These are phyloP conservation scores for Aegotheles bennettii DNA, from an alignment of 2,113 vertebrate species.

Conservation along the genomic window DNA sequence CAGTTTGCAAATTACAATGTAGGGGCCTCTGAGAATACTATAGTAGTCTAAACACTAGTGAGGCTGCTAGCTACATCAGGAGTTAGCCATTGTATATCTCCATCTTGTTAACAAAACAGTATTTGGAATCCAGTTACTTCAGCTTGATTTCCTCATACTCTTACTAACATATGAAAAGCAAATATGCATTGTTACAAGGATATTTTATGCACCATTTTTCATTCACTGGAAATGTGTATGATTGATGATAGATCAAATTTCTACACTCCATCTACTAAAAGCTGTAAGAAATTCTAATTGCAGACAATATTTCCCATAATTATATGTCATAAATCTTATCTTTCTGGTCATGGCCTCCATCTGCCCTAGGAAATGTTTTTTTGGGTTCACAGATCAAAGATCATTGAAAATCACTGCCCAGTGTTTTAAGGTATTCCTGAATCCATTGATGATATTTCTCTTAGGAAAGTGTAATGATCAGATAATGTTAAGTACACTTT, in stretches of 20 bases:
- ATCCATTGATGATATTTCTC: neutral
- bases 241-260: neutral
- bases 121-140: neutral
- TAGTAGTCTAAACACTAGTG: neutral
- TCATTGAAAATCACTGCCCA: neutral
- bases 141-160: neutral
- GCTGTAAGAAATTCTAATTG: neutral
- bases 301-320: neutral
- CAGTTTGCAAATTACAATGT: neutral
- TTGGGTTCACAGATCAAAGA: neutral
- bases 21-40: neutral
- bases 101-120: neutral
- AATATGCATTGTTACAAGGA: neutral
- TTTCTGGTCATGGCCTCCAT: neutral
- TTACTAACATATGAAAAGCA: neutral
- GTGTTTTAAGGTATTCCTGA: neutral
- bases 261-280: neutral
- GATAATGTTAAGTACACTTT: neutral
- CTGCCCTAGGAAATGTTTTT: neutral
- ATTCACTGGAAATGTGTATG: neutral
- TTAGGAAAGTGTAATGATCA: neutral
- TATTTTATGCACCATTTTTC: neutral
- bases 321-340: neutral
- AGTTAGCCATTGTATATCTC: neutral
- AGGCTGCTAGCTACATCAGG: neutral